Base-by-base conservation (phyloP, 2,797 vertebrate genomes). In the Champsocephalus gunnari region DNA sequence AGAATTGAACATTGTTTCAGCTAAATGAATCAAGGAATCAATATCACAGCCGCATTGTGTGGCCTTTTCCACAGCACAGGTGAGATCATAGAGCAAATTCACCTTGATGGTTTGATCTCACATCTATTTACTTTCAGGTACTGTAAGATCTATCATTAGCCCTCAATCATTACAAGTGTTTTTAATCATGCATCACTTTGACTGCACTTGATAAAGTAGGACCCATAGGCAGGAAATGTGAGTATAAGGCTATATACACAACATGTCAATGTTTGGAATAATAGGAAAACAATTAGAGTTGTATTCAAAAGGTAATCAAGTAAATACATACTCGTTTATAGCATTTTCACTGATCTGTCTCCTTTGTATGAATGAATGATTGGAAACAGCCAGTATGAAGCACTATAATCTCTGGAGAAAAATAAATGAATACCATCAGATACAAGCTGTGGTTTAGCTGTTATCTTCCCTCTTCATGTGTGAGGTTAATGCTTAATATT, bases 21-120 rank as follows among this genome's bases (percentile, higher is more conserved):
- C 45, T 24, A 24, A 75, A 88, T 87, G 75, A 63, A 77, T 70
- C 12, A 14, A 77, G 51, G 48, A 80, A 85, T 92, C 88, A 1
- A 85, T 90, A 75, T 12, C 53, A 14, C 14, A 50, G 56, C 1
- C 1, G 5, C 11, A 5, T 63, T 57, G 5, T 56, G 53, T 50
- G 66, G 58, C 68, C 66, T 79, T 66, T 79, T 75, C 3, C 19
- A 66, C 57, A 55, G 56, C 66, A 61, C 79, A 81, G 75, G 75
- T 71, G 69, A 80, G 50, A 32, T 49, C 12, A 48, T 5, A 17
- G 5, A 28, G 48, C 5, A 10, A 61, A 68, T 9, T 28, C 13
- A 71, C 38, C 11, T 56, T 57, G 12, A 47, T 10, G 32, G 49
- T 62, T 71, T 61, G 4, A 28, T 11, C 50, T 45, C 59, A 70